Percentiles rank a stretch among this genome's conserved stretches.
These are phyloP conservation scores for Gadus macrocephalus DNA, from an alignment of 2,113 vertebrate genomes.

Conservation along the genomic window DNA sequence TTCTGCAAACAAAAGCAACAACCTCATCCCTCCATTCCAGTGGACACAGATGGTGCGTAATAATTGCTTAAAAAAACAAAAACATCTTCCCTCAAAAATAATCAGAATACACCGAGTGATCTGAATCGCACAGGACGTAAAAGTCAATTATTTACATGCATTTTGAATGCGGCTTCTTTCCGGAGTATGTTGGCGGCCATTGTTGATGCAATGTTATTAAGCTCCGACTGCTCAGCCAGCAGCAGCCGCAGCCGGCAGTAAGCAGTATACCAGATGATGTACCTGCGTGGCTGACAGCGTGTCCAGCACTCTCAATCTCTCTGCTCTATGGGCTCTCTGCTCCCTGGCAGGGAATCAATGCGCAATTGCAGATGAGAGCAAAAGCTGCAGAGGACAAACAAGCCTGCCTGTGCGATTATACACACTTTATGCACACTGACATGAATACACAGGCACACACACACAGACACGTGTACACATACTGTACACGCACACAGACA, in stretches of 20 bases:
- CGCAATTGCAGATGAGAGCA: conserved; percentile 57
- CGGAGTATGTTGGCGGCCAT: conserved; percentile 44
- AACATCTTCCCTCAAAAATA: no score
- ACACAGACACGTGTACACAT: background rate
- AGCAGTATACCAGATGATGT: conserved; percentile 31
- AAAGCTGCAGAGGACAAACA: conserved; percentile 45
- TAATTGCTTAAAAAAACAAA: no score
- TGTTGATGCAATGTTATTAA: conserved; percentile 49
- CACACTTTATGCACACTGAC: conserved; percentile 1
- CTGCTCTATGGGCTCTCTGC: conserved; percentile 33
- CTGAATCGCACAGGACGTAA: background rate
- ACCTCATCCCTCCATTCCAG: no score
- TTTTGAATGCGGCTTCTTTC: conserved; percentile 38
- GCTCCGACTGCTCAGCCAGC: background rate
- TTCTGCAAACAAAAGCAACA: no score
- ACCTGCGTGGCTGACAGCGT: conserved; percentile 38
- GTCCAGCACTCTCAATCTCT: conserved; percentile 33
- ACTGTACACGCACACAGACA: background rate
- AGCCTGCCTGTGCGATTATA: background rate
- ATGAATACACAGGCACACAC: conserved; percentile 8
- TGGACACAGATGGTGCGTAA: no score
- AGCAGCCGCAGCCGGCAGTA: conserved; percentile 3
- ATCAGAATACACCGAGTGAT: background rate
- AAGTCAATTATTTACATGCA: background rate
- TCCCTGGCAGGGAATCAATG: conserved; percentile 58